Evolutionary conservation across 2,888 invertebrate species (phyloP).

Genomic region (Epirrhoe tristata): DNA sequence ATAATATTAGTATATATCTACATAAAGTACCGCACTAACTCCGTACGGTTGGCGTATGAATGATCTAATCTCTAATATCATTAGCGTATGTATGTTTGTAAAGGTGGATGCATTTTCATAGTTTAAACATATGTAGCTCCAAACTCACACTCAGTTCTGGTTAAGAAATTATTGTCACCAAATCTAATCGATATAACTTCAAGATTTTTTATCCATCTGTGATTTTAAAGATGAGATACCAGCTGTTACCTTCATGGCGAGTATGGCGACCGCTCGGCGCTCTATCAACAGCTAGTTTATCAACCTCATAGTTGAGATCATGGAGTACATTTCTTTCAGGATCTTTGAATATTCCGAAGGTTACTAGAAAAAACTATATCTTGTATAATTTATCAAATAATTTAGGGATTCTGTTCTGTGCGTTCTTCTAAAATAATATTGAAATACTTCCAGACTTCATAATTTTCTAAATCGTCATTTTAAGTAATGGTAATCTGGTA

Average conservation of each 20-base stretch:
- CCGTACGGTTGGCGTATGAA: conserved; percentile 39
- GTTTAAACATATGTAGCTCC: background rate
- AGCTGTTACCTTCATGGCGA: too few species aligned
- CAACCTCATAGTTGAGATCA: too few species aligned
- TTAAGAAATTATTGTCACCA: background rate
- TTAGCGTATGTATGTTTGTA: conserved; percentile 49
- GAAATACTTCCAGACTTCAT: background rate
- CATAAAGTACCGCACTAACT: conserved; percentile 47
- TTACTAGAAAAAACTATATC: too few species aligned
- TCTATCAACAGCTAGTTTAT: too few species aligned
- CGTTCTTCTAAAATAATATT: too few species aligned
- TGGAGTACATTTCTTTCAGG: too few species aligned
- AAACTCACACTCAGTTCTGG: background rate
- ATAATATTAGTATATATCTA: conserved; percentile 37
- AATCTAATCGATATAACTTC: background rate
- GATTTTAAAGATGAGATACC: too few species aligned
- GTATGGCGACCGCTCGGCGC: too few species aligned
- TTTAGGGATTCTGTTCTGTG: too few species aligned
- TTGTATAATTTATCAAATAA: too few species aligned
- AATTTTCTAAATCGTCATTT: background rate
- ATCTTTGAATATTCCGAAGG: too few species aligned
- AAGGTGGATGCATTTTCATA: conserved; percentile 52
- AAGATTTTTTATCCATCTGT: too few species aligned
- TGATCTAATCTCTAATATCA: conserved; percentile 33
- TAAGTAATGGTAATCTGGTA: background rate